Base-by-base conservation (phyloP, 1,140 invertebrate species). In the Drosophila oshimai region DNA sequence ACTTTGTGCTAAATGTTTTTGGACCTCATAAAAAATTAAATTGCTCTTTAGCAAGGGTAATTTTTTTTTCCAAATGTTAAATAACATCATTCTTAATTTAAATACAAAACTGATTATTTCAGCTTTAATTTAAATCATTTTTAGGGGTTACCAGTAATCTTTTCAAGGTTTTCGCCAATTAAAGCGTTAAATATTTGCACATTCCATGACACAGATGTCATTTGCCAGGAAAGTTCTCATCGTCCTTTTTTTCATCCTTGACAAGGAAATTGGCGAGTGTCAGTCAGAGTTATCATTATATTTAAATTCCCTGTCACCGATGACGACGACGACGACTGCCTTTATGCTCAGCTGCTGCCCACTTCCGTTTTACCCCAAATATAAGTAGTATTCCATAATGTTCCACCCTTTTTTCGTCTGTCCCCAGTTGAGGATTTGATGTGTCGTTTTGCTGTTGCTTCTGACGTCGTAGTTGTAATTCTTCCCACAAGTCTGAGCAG, bases 221-320 rank as follows among this genome's bases (percentile, higher is more conserved):
- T 12, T 60, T 7, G 13, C 13, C 6, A 4, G 9, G n/a, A 2
- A 18, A 17, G 4, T 28, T 34, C 62, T 6, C 58, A 67, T 39
- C 3, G 24, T 65, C 3, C 17, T 65, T 47, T 50, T 31, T 1
- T 10, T 10, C 4, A 15, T 41, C 36, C 62, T 50, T 49, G 62
- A 26, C 44, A 65, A 9, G 58, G 26, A 36, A 65, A 67, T 68
- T 67, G 33, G 22, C 42, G n/a, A 47, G 31, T 47, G 49, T 29
- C 49, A 55, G 22, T 55, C 15, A 13, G 15, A 33, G 22, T 41
- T 37, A 42, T 29, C n/a, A 15, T 31, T 50, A 55, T 10, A 31
- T 12, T 17, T 17, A 39, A 12, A 12, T 24, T 29, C 17, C 13
- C 9, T 39, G 42, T 62, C n/a, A 36, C 15, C 4, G 13, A 41